Conservation (phyloP, 2,113 vertebrate genomes). For the Zapornia atra region DNA sequence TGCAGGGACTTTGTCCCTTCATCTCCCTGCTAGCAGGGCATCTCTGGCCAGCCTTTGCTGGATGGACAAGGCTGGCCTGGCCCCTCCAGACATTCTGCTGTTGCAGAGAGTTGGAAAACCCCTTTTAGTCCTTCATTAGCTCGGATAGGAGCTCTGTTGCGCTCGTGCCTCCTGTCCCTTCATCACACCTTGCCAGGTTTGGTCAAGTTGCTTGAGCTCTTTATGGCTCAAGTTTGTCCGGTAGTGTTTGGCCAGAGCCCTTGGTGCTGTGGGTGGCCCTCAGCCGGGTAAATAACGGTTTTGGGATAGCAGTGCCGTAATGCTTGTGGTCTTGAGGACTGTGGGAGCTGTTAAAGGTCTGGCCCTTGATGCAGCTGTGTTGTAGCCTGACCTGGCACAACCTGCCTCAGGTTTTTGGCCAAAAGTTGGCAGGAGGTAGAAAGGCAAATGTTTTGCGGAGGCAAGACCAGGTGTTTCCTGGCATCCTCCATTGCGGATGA, state of each 20-base stretch:
- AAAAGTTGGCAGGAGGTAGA: background rate
- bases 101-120: background rate
- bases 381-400: background rate
- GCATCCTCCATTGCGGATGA: background rate
- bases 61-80: rapidly evolving
- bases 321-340: rapidly evolving
- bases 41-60: background rate
- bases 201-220: background rate
- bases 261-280: background rate
- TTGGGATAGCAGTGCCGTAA: background rate
- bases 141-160: background rate
- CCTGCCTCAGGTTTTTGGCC: background rate
- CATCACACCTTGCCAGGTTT: background rate
- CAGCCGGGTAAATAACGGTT: background rate
- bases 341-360: background rate
- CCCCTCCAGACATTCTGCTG: background rate
- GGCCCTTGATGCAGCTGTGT: rapidly evolving
- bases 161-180: background rate
- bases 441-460: background rate
- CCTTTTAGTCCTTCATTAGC: background rate
- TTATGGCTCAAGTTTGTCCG: background rate
- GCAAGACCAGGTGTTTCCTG: background rate
- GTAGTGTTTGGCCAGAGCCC: background rate
- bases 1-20: background rate
- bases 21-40: background rate